Evolutionary conservation across 2,888 invertebrate species (phyloP).

Genomic region (Hemithea aestivaria): DNA sequence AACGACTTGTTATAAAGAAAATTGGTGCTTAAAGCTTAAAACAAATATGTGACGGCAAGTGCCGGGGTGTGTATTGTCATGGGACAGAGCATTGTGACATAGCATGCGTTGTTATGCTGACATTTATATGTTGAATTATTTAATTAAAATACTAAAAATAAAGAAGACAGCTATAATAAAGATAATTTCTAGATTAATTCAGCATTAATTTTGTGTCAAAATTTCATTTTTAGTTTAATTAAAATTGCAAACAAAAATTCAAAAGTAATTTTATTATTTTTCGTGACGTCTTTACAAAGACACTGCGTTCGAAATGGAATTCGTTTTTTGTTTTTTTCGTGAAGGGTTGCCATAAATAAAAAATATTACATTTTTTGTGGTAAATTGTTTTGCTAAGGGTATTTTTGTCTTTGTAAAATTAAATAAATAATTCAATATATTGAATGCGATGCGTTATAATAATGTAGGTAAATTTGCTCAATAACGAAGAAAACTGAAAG

Average conservation of each 20-base stretch:
- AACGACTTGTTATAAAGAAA: constrained; percentile 80
- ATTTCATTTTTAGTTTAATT: too few species aligned
- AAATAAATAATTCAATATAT: constrained; percentile 52
- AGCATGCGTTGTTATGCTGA: constrained; percentile 77
- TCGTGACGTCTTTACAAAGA: constrained; percentile 11
- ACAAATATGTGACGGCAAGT: constrained; percentile 62
- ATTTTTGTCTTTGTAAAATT: too few species aligned
- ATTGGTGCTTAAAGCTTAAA: constrained; percentile 79
- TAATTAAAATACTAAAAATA: constrained; percentile 9
- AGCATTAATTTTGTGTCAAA: too few species aligned
- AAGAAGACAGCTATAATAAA: too few species aligned
- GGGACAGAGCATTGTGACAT: constrained; percentile 73
- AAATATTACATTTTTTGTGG: too few species aligned
- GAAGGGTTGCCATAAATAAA: background rate
- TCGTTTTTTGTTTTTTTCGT: background rate
- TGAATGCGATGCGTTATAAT: constrained; percentile 65
- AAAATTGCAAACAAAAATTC: too few species aligned
- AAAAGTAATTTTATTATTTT: background rate
- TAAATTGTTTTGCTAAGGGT: too few species aligned
- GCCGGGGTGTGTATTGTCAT: constrained; percentile 72
- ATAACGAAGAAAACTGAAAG: constrained; percentile 77
- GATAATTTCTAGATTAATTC: too few species aligned
- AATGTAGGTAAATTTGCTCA: constrained; percentile 79
- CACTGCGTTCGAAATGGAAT: constrained; percentile 8
- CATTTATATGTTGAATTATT: constrained; percentile 37